Conservation (phyloP, 2,113 vertebrate genomes). For the Probosciger aterrimus region DNA sequence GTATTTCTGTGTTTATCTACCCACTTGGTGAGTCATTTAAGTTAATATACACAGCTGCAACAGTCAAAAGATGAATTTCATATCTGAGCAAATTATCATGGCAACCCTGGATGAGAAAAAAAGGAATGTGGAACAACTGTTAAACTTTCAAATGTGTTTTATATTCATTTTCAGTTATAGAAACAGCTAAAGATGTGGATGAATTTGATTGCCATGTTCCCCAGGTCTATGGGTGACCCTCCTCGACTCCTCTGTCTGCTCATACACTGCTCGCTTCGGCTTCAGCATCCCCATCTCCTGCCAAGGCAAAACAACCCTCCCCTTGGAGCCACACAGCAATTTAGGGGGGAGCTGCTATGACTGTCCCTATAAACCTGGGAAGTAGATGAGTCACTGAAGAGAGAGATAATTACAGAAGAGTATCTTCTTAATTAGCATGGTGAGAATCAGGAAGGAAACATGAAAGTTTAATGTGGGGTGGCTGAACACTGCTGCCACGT, state of each 20-base stretch:
- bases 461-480: neutral
- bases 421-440: neutral
- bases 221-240: neutral
- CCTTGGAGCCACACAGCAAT: neutral
- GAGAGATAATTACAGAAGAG: neutral
- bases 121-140: neutral
- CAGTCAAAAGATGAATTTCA: neutral
- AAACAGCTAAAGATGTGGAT: neutral
- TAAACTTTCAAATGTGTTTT: neutral
- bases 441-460: neutral
- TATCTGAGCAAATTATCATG: neutral
- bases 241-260: neutral
- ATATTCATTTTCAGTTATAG: neutral
- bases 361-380: neutral
- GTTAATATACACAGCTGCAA: rapidly evolving
- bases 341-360: neutral
- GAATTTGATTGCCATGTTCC: neutral
- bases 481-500: neutral
- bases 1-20: neutral
- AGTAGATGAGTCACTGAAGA: neutral
- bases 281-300: neutral
- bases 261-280: neutral
- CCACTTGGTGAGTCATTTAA: neutral
- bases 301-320: neutral
- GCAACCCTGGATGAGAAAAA: neutral